Conservation (phyloP, 2,113 vertebrate species). For the Stegastes partitus region DNA sequence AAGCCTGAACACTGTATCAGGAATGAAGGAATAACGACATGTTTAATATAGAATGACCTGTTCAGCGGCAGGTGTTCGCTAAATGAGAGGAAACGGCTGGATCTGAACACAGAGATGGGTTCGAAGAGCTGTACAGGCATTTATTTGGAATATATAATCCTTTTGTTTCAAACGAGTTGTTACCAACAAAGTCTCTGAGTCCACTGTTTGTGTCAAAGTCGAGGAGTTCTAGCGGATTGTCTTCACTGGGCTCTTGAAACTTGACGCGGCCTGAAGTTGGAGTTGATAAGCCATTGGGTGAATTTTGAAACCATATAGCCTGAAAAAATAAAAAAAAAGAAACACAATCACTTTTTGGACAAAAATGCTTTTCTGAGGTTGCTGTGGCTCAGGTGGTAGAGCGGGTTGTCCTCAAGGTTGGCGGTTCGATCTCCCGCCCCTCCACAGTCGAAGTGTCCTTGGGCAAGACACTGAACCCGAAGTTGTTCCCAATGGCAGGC, state of each 20-base stretch:
- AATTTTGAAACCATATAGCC: conserved; percentile 96
- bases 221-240: conserved; percentile 87
- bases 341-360: neutral
- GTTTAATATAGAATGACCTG: conserved; percentile 7
- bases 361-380: neutral
- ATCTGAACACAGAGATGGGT: conserved; percentile 36
- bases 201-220: neutral
- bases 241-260: conserved; percentile 95
- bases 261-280: conserved; percentile 94
- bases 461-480: too few species aligned
- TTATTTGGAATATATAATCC: conserved; percentile 49
- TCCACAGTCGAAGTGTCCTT: too few species aligned
- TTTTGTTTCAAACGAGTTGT: conserved; percentile 44
- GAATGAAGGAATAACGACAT: conserved; percentile 12
- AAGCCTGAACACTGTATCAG: conserved; percentile 2
- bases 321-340: conserved; percentile 31
- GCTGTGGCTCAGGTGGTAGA: too few species aligned
- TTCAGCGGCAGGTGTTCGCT: conserved; percentile 8
- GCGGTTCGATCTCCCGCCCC: too few species aligned
- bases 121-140: conserved; percentile 52
- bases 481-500: too few species aligned
- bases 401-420: too few species aligned
- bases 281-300: conserved; percentile 96
- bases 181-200: conserved; percentile 49
- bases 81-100: conserved; percentile 23